Percentiles rank a stretch among this genome's conserved stretches.
Evolutionary conservation across 2,113 vertebrate genomes (phyloP).

Genomic region (Sphyrna mokarran): DNA sequence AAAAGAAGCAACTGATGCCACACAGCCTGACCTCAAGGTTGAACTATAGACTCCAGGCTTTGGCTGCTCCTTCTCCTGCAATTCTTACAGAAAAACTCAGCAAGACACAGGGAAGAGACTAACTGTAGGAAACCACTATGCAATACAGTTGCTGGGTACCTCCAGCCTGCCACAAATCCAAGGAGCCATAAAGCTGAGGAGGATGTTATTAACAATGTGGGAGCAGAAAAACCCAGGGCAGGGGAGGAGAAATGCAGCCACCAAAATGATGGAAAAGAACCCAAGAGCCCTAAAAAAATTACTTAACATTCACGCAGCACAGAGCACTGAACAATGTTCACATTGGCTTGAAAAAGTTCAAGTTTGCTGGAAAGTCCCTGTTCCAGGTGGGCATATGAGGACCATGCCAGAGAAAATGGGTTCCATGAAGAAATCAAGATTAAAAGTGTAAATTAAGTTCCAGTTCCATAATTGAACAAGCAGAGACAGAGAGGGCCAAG

Average conservation of each 20-base stretch:
- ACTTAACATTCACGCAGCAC: background rate
- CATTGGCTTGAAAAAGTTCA: background rate
- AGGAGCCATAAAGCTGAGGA: conserved; percentile 63
- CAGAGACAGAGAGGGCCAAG: background rate
- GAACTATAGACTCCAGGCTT: background rate
- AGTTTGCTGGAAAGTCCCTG: background rate
- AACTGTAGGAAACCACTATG: conserved; percentile 20
- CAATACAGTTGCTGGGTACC: conserved; percentile 49
- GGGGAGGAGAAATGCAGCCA: conserved; percentile 58
- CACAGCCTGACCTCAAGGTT: background rate
- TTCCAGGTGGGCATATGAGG: background rate
- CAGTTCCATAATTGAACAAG: background rate
- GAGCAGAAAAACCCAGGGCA: conserved; percentile 59
- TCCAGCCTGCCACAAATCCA: conserved; percentile 50
- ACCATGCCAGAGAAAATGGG: background rate
- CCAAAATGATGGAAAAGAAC: conserved; percentile 52
- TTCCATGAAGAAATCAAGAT: background rate
- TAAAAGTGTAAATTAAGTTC: background rate
- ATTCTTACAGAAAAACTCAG: background rate
- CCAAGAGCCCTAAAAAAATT: background rate
- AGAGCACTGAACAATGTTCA: background rate
- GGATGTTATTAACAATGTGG: conserved; percentile 65
- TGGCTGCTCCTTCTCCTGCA: background rate
- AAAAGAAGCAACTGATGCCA: background rate
- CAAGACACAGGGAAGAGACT: background rate